Evolutionary conservation across 2,888 invertebrate species (phyloP).

Genomic region (Heliconius cydno): DNA sequence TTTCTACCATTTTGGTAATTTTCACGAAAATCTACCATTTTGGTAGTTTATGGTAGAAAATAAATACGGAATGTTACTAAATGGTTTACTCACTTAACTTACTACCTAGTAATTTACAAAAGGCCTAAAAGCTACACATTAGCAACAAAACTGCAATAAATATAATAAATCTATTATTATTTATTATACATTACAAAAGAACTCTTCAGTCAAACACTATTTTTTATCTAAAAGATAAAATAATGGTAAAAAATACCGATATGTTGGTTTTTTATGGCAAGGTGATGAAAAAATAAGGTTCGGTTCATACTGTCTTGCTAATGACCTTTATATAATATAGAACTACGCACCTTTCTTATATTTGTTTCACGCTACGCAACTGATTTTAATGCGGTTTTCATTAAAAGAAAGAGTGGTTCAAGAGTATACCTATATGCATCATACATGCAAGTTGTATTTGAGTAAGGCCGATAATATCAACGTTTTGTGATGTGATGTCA

Average conservation of each 20-base stretch:
- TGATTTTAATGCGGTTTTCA: background rate
- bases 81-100: constrained; percentile 43
- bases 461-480: too few species aligned
- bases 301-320: background rate
- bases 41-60: constrained; percentile 55
- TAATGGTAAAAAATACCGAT: constrained; percentile 28
- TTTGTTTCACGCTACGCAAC: background rate
- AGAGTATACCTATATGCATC: background rate
- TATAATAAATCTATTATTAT: constrained; percentile 50
- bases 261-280: constrained; percentile 45
- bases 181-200: constrained; percentile 53
- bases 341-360: too few species aligned
- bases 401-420: background rate
- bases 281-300: constrained; percentile 33
- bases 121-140: constrained; percentile 52
- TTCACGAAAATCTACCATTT: constrained; percentile 41
- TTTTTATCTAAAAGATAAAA: constrained; percentile 26
- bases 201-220: constrained; percentile 49
- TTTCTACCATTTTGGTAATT: constrained; percentile 31
- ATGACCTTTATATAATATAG: too few species aligned
- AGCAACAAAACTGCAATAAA: constrained; percentile 62
- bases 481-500: too few species aligned
- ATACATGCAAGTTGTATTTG: too few species aligned
- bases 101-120: constrained; percentile 60
- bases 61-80: constrained; percentile 60